Percentiles rank a stretch among this genome's conserved stretches.
Conservation (phyloP, 2,888 invertebrate species). For the Drosophila falleni region DNA sequence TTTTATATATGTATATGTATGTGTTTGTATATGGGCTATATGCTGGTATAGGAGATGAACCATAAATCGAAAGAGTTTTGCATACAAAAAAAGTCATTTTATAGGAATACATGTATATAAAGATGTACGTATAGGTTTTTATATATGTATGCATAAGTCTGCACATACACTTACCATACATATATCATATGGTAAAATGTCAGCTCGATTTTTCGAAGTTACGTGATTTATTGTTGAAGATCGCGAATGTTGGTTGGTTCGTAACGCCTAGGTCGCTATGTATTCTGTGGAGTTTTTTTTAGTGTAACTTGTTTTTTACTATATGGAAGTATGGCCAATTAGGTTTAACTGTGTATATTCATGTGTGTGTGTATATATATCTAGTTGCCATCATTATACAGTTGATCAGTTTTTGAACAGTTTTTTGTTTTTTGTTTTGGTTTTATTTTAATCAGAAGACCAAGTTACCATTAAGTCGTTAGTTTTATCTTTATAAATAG, state of each 20-base stretch:
- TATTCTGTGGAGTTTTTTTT: conserved; percentile 40
- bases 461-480: conserved; percentile 78
- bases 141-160: conserved; percentile 16
- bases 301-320: conserved; percentile 61
- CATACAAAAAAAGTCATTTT: conserved; percentile 58
- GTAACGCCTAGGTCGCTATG: conserved; percentile 60
- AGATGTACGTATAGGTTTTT: conserved; percentile 50
- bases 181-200: conserved; percentile 37
- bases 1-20: conserved; percentile 25
- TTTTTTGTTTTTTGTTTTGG: conserved; percentile 8
- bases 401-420: conserved; percentile 35
- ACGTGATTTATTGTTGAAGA: conserved; percentile 38
- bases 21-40: conserved; percentile 45
- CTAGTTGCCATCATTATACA: conserved; percentile 54
- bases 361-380: conserved; percentile 23
- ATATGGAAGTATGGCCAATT: conserved; percentile 50
- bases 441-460: conserved; percentile 57
- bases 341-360: conserved; percentile 24
- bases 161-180: conserved; percentile 7
- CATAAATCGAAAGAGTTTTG: conserved; percentile 51
- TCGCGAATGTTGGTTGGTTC: conserved; percentile 41
- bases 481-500: conserved; percentile 69
- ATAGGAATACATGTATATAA: conserved; percentile 74
- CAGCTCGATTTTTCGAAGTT: conserved; percentile 51
- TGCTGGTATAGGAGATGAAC: conserved; percentile 57